Evolutionary conservation across 2,888 invertebrate species (phyloP), one percentile per base, ranked within the genome.

Genomic region (Vandiemenella viatica): DNA sequence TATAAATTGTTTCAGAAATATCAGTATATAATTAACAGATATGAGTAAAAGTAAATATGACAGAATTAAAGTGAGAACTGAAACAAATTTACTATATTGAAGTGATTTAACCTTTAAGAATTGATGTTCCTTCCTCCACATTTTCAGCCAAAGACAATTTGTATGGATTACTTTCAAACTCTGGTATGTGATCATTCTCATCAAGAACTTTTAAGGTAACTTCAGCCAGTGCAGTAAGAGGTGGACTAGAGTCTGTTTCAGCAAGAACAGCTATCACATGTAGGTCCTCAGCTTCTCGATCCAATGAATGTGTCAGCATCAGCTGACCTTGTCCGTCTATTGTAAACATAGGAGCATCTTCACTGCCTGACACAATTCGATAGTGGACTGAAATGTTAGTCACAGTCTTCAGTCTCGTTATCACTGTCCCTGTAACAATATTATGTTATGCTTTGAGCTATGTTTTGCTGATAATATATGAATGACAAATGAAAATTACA

Each of bases 101-200:
- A n/a, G n/a, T n/a, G n/a, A n/a, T n/a, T n/a, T n/a, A n/a, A 73
- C 83, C 72, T 68, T 82, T 85, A 45, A 89, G 64, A 51, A 90
- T 75, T 20, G 79, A 75, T 20, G 83, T 75, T 41, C 85, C 84
- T 61, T 83, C 83, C 53, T 82, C 80, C 37, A 83, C 73, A 67
- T 90, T 89, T 67, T 93, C 93, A 0, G 87, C 85, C 13, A 92
- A 69, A 55, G 74, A 75, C 19, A 86, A 70, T 49, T 76, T 74
- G 67, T 92, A 93, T 1, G 83, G 80, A 61, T 76, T 79, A 60
- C 84, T 86, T 65, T 91, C 88, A 66, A 93, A 92, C 56, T 75
- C 71, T 1, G 93, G 93, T 45, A 79, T 76, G 66, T 91, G 87
- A 66, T 93, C 92, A 66, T 95, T 93, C 56, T 85, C 84, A 65